Evolutionary conservation across 2,113 vertebrate species (phyloP).

Genomic region (Glaucomys volans): DNA sequence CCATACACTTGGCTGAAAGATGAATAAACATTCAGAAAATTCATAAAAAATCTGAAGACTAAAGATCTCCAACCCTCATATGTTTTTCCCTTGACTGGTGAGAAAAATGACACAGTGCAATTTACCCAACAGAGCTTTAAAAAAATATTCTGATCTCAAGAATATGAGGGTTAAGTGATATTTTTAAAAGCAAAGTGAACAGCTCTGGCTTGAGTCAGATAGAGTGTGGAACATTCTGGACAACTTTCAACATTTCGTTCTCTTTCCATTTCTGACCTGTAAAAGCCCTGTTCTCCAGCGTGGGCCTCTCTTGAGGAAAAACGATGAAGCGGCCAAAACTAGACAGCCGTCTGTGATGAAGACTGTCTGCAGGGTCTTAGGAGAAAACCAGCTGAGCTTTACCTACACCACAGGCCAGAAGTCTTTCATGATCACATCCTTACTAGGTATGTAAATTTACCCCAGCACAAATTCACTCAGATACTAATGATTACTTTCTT

Average conservation of each 20-base stretch:
- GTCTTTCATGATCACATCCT: conserved; percentile 23
- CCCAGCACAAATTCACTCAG: conserved; percentile 32
- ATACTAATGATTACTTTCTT: conserved; percentile 1
- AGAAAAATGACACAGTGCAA: conserved; percentile 33
- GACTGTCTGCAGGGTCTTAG: conserved; percentile 71
- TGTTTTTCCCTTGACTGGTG: not conserved
- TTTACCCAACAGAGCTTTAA: conserved; percentile 12
- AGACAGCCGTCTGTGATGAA: conserved; percentile 73
- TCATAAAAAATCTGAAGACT: conserved; percentile 10
- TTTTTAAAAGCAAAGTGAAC: conserved; percentile 85
- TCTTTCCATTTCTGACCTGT: conserved; percentile 82
- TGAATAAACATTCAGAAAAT: conserved; percentile 17
- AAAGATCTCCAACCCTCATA: not conserved
- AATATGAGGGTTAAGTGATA: conserved; percentile 75
- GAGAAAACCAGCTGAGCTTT: conserved; percentile 73
- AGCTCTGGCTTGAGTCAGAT: conserved; percentile 82
- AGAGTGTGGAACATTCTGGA: conserved; percentile 80
- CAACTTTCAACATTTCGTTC: conserved; percentile 80
- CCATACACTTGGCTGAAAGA: not conserved
- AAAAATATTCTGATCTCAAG: conserved; percentile 56
- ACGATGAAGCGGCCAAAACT: conserved; percentile 74
- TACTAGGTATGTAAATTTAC: not conserved
- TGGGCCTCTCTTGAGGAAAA: conserved; percentile 81
- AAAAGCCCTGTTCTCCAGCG: conserved; percentile 79
- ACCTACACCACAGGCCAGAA: conserved; percentile 16